Evolutionary conservation across 1,140 invertebrate species (phyloP).

Genomic region (Drosophila serrata): DNA sequence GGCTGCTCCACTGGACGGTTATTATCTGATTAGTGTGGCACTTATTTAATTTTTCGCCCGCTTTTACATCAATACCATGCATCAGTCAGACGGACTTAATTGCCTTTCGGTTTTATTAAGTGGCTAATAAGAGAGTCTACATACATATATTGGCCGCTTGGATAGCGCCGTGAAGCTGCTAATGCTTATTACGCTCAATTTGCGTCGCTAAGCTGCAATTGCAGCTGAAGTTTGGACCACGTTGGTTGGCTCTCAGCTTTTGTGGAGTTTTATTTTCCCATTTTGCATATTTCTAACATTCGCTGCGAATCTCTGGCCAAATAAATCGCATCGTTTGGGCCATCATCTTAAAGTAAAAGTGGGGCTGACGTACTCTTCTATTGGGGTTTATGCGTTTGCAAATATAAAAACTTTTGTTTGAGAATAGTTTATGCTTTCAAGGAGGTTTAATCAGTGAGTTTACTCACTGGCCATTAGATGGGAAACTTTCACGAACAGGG

Average conservation of each 20-base stretch:
- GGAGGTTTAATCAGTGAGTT: slow-evolving; percentile 13
- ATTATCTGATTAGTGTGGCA: slow-evolving; percentile 50
- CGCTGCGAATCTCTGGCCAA: slow-evolving; percentile 7
- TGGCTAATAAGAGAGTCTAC: slow-evolving; percentile 52
- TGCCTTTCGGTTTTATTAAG: slow-evolving; percentile 55
- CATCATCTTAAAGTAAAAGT: slow-evolving; percentile 59
- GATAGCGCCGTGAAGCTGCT: slow-evolving; percentile 33
- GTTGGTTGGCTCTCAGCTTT: slow-evolving; percentile 39
- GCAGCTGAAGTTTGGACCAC: slow-evolving; percentile 28
- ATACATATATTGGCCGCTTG: slow-evolving; percentile 13
- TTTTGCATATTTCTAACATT: slow-evolving; percentile 33
- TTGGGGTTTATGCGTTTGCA: slow-evolving; percentile 50
- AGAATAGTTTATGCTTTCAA: slow-evolving; percentile 36
- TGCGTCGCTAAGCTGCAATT: slow-evolving; percentile 37
- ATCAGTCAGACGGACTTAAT: slow-evolving; percentile 28
- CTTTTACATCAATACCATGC: slow-evolving; percentile 36
- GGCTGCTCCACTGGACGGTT: slow-evolving; percentile 15
- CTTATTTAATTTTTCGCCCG: slow-evolving; percentile 28
- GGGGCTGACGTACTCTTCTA: slow-evolving; percentile 12
- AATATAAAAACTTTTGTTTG: slow-evolving; percentile 46
- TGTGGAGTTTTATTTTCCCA: slow-evolving; percentile 8
- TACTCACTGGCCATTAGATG: not conserved
- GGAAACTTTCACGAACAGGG: slow-evolving; percentile 12
- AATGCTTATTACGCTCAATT: slow-evolving; percentile 62
- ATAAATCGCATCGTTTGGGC: slow-evolving; percentile 27